Evolutionary conservation across 2,888 invertebrate genomes (phyloP), one percentile per base, ranked within the genome.

Genomic region (Caenorhabditis sp.): DNA sequence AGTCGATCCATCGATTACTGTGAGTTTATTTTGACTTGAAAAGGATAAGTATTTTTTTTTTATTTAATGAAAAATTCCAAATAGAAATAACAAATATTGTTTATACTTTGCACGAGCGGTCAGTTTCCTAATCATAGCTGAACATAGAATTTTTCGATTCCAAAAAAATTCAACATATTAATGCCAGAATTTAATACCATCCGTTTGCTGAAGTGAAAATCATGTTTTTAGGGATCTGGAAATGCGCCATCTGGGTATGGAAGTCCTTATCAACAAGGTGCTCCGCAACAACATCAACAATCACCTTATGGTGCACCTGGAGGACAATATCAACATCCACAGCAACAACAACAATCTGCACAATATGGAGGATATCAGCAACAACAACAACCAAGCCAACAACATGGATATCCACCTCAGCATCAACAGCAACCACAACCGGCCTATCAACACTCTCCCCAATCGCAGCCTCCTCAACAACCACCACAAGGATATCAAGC

Each of bases 1-100:
- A 26, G 74, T 81, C 17, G 77, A 81, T 70, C 81, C 81, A 1
- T 79, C 78, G 5, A 79, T 78, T 20, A 59, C 70, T 60, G 81
- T 81, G 50, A 50, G 65, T 67, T 25, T 43, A 60, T 26, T 31
- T 31, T 50, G 26, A n/a, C n/a, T 7, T 23, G 23, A 49, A 25
- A 36, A n/a, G 14, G 23, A n/a, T 23, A n/a, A n/a, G n/a, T n/a
- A n/a, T n/a, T n/a, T n/a, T n/a, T n/a, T n/a, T n/a, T n/a, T n/a
- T n/a, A n/a, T n/a, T n/a, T n/a, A n/a, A n/a, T n/a, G n/a, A n/a
- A n/a, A n/a, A n/a, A n/a, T n/a, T n/a, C n/a, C n/a, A n/a, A n/a
- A n/a, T n/a, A n/a, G n/a, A n/a, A n/a, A n/a, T n/a, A n/a, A n/a
- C n/a, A n/a, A n/a, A n/a, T n/a, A n/a, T n/a, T n/a, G n/a, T n/a